A percentile compares a stretch with the other conserved stretches of the same genome.
These are phyloP conservation scores for Chironomus striatipennis DNA, from an alignment of 1,140 invertebrate genomes.

Conservation along the genomic window DNA sequence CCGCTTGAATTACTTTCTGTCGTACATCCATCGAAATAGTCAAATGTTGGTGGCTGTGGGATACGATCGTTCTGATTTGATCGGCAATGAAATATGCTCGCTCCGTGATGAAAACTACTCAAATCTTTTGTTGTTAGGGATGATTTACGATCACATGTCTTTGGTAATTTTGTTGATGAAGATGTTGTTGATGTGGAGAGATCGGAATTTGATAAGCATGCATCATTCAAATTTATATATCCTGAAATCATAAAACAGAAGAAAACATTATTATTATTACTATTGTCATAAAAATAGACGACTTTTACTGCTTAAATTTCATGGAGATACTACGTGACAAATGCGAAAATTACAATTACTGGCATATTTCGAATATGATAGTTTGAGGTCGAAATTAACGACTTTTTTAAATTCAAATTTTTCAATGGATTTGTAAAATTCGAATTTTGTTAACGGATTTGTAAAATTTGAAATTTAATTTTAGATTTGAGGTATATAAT, in stretches of 20 bases:
- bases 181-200: neutral
- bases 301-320: too few relatives aligned
- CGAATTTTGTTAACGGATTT: too few relatives aligned
- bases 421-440: too few relatives aligned
- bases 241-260: constrained; percentile 8
- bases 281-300: neutral
- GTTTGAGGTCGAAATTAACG: too few relatives aligned
- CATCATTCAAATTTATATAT: constrained; percentile 27
- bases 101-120: neutral
- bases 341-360: too few relatives aligned
- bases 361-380: too few relatives aligned
- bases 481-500: too few relatives aligned
- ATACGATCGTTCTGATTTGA: neutral
- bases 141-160: neutral
- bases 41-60: neutral
- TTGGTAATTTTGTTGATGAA: neutral
- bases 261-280: neutral
- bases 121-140: neutral
- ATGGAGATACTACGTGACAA: too few relatives aligned
- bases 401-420: too few relatives aligned
- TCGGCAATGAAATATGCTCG: neutral
- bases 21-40: neutral
- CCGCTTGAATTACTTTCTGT: neutral
- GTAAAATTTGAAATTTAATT: too few relatives aligned
- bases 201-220: constrained; percentile 25